Conservation (phyloP, 2,888 invertebrate species). For the Tetheella fluctuosa region DNA sequence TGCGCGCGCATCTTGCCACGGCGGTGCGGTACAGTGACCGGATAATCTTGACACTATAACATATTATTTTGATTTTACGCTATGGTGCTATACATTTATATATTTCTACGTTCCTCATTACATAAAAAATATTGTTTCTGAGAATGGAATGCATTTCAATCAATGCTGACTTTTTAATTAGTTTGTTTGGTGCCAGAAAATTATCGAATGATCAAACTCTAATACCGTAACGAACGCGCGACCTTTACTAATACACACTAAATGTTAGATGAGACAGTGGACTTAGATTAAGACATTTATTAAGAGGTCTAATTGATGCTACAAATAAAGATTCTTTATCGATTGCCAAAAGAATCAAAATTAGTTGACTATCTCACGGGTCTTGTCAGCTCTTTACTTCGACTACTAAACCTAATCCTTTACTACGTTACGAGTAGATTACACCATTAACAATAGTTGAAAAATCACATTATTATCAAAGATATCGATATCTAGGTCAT, state of each 20-base stretch:
- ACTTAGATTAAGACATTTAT: too few relatives aligned
- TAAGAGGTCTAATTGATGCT: too few relatives aligned
- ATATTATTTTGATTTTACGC: conserved; percentile 31
- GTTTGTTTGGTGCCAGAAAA: too few relatives aligned
- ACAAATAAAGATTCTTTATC: background rate
- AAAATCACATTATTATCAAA: background rate
- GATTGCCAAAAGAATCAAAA: background rate
- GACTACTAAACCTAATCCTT: background rate
- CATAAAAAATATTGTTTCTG: background rate
- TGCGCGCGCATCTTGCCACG: conserved; percentile 75
- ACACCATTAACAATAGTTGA: background rate
- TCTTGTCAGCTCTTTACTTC: background rate
- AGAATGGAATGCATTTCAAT: too few relatives aligned
- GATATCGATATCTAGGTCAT: background rate
- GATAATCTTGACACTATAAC: conserved; percentile 57
- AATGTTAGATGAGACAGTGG: too few relatives aligned
- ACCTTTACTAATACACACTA: too few relatives aligned
- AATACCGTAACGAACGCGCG: too few relatives aligned
- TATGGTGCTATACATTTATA: background rate
- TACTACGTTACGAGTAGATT: background rate
- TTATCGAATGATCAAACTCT: too few relatives aligned
- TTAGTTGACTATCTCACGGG: too few relatives aligned
- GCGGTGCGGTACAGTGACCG: conserved; percentile 45
- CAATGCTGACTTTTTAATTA: too few relatives aligned
- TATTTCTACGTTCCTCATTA: background rate